These are phyloP conservation scores for Eristalinus aeneus DNA, from an alignment of 2,888 invertebrate genomes.

Conservation along the genomic window DNA sequence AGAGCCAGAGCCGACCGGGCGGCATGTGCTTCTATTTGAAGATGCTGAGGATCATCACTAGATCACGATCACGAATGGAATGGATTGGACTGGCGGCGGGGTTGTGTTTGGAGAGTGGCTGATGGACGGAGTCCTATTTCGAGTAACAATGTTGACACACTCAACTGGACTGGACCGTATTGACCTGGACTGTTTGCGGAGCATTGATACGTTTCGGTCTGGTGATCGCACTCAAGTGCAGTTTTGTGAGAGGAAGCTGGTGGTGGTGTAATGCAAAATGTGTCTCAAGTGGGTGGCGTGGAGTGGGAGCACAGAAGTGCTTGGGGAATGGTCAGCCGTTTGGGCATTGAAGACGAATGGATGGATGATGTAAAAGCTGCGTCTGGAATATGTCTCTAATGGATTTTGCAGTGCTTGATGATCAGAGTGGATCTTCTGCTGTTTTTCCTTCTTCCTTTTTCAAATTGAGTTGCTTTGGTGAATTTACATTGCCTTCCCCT, in stretches of 20 bases:
- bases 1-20: neutral
- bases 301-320: neutral
- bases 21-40: neutral
- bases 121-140: neutral
- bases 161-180: constrained; percentile 49
- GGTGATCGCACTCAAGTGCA: constrained; percentile 29
- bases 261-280: neutral
- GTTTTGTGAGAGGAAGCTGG: neutral
- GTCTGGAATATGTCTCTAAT: too few relatives aligned
- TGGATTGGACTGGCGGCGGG: neutral
- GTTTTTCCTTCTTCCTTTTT: too few relatives aligned
- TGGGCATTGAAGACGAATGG: neutral
- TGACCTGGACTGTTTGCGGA: constrained; percentile 52
- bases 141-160: constrained; percentile 38
- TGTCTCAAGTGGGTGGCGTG: neutral
- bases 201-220: constrained; percentile 28
- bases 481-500: too few relatives aligned
- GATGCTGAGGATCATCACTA: neutral
- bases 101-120: neutral
- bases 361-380: neutral
- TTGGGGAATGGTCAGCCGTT: neutral
- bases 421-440: too few relatives aligned
- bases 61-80: neutral
- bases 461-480: too few relatives aligned
- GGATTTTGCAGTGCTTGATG: too few relatives aligned